Conservation (phyloP, 1,140 invertebrate genomes). For the Drosophila paulistorum region DNA sequence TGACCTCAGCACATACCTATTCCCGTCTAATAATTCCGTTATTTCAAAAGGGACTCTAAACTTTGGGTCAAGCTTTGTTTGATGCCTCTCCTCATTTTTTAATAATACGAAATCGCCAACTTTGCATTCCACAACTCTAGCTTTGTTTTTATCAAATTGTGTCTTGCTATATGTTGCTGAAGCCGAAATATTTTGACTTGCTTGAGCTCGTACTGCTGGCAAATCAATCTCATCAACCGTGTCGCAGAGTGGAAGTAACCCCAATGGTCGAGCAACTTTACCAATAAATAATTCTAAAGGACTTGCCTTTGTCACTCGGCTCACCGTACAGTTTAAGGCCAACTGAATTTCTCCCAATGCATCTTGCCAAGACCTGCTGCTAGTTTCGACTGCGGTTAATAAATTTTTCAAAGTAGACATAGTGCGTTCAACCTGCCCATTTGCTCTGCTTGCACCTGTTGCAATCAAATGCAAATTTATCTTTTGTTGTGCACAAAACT, state of each 20-base stretch:
- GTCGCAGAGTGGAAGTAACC: not conserved
- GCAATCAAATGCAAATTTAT: conserved; percentile 6
- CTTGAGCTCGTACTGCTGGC: conserved; percentile 4
- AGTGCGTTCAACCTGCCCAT: conserved; percentile 5
- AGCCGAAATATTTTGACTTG: conserved; percentile 21
- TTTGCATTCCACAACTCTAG: conserved; percentile 1
- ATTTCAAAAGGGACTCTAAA: conserved; percentile 7
- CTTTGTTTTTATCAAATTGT: conserved; percentile 25
- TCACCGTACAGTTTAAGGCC: too few relatives aligned
- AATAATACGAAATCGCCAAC: conserved; percentile 3
- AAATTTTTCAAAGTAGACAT: conserved; percentile 1
- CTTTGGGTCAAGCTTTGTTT: conserved; percentile 3
- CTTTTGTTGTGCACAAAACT: not conserved
- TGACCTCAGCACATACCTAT: conserved; percentile 10
- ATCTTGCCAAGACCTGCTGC: conserved; percentile 3
- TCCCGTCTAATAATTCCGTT: conserved; percentile 12
- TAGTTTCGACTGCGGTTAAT: conserved; percentile 5
- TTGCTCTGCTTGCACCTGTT: conserved; percentile 3
- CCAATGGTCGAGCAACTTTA: too few relatives aligned
- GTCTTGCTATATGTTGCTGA: conserved; percentile 24
- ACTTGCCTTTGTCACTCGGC: too few relatives aligned
- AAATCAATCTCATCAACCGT: conserved; percentile 3
- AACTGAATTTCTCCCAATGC: conserved; percentile 2
- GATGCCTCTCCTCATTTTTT: conserved; percentile 5
- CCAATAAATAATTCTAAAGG: too few relatives aligned